phyloP scores from a whole-genome alignment of 2,888 invertebrate species.

The Saturnia pavonia region DNA sequence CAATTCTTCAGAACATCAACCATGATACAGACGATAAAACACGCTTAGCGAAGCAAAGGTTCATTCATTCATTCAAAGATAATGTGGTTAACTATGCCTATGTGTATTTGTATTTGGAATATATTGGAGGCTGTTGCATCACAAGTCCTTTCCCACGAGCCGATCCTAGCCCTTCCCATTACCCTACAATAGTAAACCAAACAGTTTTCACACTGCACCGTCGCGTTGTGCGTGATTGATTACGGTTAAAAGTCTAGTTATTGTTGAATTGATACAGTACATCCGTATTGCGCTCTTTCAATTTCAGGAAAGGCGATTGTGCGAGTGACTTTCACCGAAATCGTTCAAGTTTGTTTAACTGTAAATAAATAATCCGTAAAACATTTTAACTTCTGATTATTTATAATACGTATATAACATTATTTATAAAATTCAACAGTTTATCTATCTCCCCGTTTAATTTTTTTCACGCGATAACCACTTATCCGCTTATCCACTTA shows the following conservation, averaged over 20 bases:
- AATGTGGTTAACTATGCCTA: background rate
- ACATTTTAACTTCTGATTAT: background rate
- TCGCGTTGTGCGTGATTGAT: conserved; percentile 59
- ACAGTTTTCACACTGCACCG: conserved; percentile 72
- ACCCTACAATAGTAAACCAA: conserved; percentile 40
- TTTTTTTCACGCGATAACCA: too few species aligned
- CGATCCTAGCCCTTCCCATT: conserved; percentile 66
- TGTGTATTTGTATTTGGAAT: conserved; percentile 1
- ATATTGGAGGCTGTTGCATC: conserved; percentile 34
- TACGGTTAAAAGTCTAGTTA: conserved; percentile 58
- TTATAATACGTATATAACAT: background rate
- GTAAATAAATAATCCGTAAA: background rate
- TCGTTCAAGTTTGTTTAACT: conserved; percentile 29
- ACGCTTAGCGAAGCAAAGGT: too few species aligned
- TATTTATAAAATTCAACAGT: too few species aligned
- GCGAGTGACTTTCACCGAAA: conserved; percentile 55
- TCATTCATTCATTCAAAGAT: background rate
- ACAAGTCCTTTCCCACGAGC: conserved; percentile 60
- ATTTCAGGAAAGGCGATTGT: conserved; percentile 47
- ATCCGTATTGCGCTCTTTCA: conserved; percentile 54
- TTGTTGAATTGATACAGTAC: conserved; percentile 44
- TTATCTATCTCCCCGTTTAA: too few species aligned
- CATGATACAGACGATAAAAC: too few species aligned
- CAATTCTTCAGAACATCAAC: too few species aligned
- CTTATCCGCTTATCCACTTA: too few species aligned